Conservation (phyloP, 2,888 invertebrate species). For the Serrognathus titanus region DNA sequence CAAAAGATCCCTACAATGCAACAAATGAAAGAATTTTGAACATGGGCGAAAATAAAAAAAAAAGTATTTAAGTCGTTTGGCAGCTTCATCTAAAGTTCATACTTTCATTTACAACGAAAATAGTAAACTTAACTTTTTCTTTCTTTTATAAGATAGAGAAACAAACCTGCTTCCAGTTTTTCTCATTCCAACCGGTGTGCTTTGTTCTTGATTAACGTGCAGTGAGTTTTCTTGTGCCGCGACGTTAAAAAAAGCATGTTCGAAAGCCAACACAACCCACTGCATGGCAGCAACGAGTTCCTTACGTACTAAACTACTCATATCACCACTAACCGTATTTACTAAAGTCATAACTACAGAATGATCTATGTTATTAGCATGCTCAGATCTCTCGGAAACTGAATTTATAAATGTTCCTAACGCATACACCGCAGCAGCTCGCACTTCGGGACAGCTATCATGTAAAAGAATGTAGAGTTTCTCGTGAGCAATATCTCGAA, state of each 20-base stretch:
- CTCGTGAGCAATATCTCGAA: slow-evolving; percentile 93
- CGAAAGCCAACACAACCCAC: slow-evolving; percentile 83
- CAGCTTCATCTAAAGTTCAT: neutral
- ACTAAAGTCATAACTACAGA: slow-evolving; percentile 86
- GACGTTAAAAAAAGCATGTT: slow-evolving; percentile 81
- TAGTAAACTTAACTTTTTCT: neutral
- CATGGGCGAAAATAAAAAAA: too few relatives aligned
- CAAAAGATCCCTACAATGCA: slow-evolving; percentile 19
- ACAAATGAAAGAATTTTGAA: too few relatives aligned
- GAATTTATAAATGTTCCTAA: slow-evolving; percentile 91
- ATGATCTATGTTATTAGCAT: slow-evolving; percentile 92
- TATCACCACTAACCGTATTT: slow-evolving; percentile 70
- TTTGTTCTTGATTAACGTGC: slow-evolving; percentile 43
- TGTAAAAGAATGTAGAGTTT: slow-evolving; percentile 78
- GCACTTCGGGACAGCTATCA: slow-evolving; percentile 85
- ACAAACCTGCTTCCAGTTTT: slow-evolving; percentile 40
- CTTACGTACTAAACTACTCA: slow-evolving; percentile 81
- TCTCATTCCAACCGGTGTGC: slow-evolving; percentile 35
- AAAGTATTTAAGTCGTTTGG: too few relatives aligned
- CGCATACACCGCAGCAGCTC: slow-evolving; percentile 92
- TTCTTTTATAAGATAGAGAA: neutral
- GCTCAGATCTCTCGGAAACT: slow-evolving; percentile 79
- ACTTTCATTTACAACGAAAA: neutral
- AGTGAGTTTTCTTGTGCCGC: slow-evolving; percentile 59
- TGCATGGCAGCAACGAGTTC: slow-evolving; percentile 85